Conservation (phyloP, 23 tunicate genomes). For the Clavelina lepadiformis region DNA sequence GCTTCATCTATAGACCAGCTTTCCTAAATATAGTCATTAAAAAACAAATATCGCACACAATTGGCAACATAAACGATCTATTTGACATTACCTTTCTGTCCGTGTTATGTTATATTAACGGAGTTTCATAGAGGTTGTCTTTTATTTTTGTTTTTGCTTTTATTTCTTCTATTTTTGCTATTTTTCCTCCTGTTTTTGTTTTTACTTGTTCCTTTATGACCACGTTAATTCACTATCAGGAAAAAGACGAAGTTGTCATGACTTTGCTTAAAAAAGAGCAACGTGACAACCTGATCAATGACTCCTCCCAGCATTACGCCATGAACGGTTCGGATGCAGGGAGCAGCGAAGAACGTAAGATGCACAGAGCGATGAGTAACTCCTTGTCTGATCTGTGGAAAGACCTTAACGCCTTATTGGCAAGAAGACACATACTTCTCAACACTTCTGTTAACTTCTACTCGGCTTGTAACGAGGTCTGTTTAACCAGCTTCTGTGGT, state of each 20-base stretch:
- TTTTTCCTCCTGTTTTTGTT: no score
- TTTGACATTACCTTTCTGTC: no score
- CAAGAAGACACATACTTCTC: conserved; percentile 36
- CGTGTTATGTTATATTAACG: no score
- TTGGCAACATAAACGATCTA: no score
- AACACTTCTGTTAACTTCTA: conserved; percentile 48
- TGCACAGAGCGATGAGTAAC: conserved; percentile 71
- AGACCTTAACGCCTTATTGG: conserved; percentile 39
- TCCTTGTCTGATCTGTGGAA: conserved; percentile 74
- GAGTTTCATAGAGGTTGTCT: no score
- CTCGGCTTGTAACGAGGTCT: conserved; percentile 48
- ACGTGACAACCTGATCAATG: background rate
- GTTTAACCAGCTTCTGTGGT: background rate
- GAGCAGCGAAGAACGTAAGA: conserved; percentile 30
- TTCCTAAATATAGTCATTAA: no score
- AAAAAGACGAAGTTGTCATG: conserved; percentile 16
- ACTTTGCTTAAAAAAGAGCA: conserved; percentile 24
- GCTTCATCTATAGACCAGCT: no score
- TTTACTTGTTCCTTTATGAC: no score
- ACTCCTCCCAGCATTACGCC: background rate
- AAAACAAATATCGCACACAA: no score
- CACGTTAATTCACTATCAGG: no score
- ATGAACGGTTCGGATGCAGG: background rate
- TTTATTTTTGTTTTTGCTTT: no score
- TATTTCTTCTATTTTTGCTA: no score